Conservation (phyloP, 92 coral and sea anemone species). For the Palythoa heliodiscus region DNA sequence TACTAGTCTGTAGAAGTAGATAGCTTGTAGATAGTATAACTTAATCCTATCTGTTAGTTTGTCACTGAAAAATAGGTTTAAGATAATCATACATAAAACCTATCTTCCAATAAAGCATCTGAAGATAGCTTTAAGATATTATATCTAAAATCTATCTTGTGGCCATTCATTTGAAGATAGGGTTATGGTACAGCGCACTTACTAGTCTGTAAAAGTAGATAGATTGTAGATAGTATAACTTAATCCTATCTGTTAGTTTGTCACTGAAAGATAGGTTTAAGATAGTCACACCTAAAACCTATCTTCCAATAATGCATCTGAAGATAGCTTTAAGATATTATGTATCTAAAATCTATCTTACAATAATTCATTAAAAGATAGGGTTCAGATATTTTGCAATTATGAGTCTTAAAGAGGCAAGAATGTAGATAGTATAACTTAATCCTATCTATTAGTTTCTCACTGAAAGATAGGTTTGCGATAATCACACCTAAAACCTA, state of each 20-base stretch:
- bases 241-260: not conserved
- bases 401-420: too few relatives aligned
- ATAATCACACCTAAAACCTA: not conserved
- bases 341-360: not conserved
- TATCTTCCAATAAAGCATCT: not conserved
- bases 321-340: not conserved
- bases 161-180: too few relatives aligned
- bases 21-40: too few relatives aligned
- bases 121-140: not conserved
- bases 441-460: constrained; percentile 1
- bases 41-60: too few relatives aligned
- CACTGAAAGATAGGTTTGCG: not conserved
- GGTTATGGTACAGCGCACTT: too few relatives aligned
- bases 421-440: not conserved
- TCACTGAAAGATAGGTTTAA: constrained; percentile 1
- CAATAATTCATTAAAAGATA: too few relatives aligned
- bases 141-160: not conserved
- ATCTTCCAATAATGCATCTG: constrained; percentile 3
- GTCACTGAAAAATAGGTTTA: not conserved
- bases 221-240: not conserved
- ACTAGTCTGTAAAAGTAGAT: too few relatives aligned
- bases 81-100: not conserved
- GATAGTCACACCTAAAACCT: not conserved
- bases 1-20: too few relatives aligned
- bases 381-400: too few relatives aligned